Percentiles rank a stretch among this genome's conserved stretches.
phyloP scores from a whole-genome alignment of 2,113 vertebrate genomes.

The Osmerus mordax region DNA sequence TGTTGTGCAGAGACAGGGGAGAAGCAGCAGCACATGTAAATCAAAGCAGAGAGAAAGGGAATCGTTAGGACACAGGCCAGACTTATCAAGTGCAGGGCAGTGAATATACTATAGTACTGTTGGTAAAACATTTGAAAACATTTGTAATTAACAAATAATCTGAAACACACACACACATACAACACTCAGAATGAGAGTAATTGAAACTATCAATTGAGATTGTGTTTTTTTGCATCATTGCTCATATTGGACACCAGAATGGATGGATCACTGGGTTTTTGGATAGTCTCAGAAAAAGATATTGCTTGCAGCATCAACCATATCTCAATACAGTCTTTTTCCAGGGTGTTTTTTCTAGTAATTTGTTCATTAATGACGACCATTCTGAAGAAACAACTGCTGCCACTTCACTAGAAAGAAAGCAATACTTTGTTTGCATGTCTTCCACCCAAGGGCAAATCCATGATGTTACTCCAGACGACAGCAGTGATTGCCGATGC shows the following conservation, averaged over 20 bases:
- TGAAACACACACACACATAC: background rate
- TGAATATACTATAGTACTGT: too few relatives aligned
- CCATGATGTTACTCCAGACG: too few relatives aligned
- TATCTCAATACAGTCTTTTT: constrained; percentile 1
- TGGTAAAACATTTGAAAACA: background rate
- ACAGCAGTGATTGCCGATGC: too few relatives aligned
- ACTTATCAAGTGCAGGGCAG: too few relatives aligned
- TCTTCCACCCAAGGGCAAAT: background rate
- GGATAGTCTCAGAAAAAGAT: background rate
- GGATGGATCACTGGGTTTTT: background rate
- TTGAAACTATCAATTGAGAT: constrained; percentile 8
- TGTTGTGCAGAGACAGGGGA: background rate
- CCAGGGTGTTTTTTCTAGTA: background rate
- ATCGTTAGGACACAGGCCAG: too few relatives aligned
- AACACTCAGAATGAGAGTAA: background rate
- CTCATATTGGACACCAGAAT: constrained; percentile 10
- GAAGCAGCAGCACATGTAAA: too few relatives aligned
- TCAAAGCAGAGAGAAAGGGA: too few relatives aligned
- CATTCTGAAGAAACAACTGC: too few relatives aligned
- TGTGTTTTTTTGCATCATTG: background rate
- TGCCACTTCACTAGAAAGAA: too few relatives aligned
- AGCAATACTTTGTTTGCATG: too few relatives aligned
- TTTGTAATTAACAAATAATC: background rate
- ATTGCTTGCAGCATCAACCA: background rate
- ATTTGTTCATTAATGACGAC: constrained; percentile 6